Evolutionary conservation across 2,797 vertebrate species (phyloP).

Genomic region (Peromyscus melanophrys): DNA sequence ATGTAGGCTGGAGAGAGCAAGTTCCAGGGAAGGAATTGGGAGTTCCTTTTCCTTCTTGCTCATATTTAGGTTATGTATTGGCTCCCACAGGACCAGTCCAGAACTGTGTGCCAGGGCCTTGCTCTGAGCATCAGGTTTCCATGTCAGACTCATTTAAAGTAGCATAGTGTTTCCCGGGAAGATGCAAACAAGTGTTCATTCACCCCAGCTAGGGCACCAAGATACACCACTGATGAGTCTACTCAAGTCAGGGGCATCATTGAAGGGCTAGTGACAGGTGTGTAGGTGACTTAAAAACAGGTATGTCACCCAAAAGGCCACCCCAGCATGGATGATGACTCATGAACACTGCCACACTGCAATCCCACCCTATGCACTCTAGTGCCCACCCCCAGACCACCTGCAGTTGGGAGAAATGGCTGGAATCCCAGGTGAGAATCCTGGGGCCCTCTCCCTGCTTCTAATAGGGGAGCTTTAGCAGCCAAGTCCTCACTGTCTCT

Average conservation of each 20-base stretch:
- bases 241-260: neutral
- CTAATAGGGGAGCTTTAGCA: neutral
- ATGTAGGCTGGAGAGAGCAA: neutral
- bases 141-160: neutral
- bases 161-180: neutral
- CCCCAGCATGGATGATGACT: neutral
- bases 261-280: neutral
- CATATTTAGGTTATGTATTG: accelerated
- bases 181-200: neutral
- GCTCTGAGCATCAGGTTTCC: neutral
- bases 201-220: neutral
- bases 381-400: neutral
- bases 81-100: neutral
- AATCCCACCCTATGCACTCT: neutral
- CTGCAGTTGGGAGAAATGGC: neutral
- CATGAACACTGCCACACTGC: neutral
- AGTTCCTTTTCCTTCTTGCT: no score
- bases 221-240: neutral
- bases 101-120: accelerated
- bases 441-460: neutral
- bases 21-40: neutral
- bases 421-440: neutral
- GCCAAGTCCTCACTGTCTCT: neutral
- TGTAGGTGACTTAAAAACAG: neutral
- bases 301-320: neutral